These are phyloP conservation scores for Palythoa grandiflora DNA, from an alignment of 92 coral and sea anemone genomes.

Conservation along the genomic window DNA sequence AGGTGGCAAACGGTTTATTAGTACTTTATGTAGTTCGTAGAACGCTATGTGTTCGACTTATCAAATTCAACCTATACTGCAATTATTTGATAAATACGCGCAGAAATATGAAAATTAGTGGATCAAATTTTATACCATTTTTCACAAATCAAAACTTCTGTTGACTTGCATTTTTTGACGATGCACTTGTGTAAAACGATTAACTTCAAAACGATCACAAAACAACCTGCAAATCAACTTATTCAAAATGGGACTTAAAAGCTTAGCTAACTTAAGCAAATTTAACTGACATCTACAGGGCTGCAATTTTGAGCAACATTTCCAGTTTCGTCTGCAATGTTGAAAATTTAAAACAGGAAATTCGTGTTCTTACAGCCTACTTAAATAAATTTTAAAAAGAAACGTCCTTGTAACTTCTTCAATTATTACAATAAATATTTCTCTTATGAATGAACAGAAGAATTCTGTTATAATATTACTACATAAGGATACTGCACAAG, in stretches of 20 bases:
- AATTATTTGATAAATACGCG: neutral
- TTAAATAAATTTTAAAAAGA: neutral
- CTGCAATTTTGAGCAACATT: too few species aligned
- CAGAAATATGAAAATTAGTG: neutral
- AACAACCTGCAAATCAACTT: neutral
- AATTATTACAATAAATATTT: neutral
- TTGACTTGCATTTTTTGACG: neutral
- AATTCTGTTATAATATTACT: neutral
- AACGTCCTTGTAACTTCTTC: neutral
- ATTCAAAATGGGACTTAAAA: neutral
- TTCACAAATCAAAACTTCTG: neutral
- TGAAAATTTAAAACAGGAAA: conserved; percentile 16
- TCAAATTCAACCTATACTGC: neutral
- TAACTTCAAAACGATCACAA: neutral
- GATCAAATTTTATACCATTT: neutral
- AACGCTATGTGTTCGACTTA: too few species aligned
- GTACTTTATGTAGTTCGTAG: neutral
- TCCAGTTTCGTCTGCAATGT: neutral
- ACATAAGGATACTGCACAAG: conserved; percentile 95
- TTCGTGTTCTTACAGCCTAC: neutral
- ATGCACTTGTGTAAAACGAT: neutral
- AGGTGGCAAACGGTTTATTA: conserved; percentile 43
- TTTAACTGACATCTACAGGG: too few species aligned
- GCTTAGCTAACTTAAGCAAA: neutral
- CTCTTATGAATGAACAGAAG: neutral